These are phyloP conservation scores for Ivindomyrus marchei DNA, from an alignment of 2,113 vertebrate species.

Conservation along the genomic window DNA sequence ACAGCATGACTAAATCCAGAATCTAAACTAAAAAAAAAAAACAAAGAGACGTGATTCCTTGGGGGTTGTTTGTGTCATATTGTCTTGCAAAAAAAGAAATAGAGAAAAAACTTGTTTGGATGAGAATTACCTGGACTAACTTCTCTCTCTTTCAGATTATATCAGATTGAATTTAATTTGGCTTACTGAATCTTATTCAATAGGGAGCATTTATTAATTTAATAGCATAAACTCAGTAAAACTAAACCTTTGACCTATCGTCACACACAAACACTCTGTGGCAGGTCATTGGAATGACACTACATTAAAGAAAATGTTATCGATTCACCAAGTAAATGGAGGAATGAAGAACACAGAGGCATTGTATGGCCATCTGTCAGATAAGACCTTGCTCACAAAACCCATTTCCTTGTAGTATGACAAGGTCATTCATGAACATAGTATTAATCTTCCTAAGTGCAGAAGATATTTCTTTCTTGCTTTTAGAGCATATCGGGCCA, in stretches of 20 bases:
- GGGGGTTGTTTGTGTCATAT: background rate
- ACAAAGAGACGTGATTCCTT: background rate
- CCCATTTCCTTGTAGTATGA: slow-evolving; percentile 29
- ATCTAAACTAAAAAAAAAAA: background rate
- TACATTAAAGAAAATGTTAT: slow-evolving; percentile 15
- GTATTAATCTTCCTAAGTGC: slow-evolving; percentile 51
- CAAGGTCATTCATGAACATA: slow-evolving; percentile 44
- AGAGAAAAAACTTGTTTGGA: background rate
- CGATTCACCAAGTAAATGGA: slow-evolving; percentile 7
- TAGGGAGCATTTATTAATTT: slow-evolving; percentile 13
- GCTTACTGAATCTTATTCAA: slow-evolving; percentile 14
- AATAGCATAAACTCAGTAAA: slow-evolving; percentile 18
- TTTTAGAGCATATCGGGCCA: slow-evolving; percentile 28
- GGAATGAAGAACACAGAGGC: slow-evolving; percentile 16
- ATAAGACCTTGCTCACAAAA: slow-evolving; percentile 28
- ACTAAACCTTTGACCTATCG: slow-evolving; percentile 16
- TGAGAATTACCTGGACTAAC: background rate
- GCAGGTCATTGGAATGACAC: slow-evolving; percentile 14
- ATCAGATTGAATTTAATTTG: slow-evolving; percentile 21
- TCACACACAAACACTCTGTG: slow-evolving; percentile 8
- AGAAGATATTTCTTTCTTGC: slow-evolving; percentile 29
- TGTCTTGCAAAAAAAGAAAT: background rate
- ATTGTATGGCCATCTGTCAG: slow-evolving; percentile 24
- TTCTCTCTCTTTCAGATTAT: background rate
- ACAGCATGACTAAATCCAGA: background rate